Evolutionary conservation across 1,140 invertebrate genomes (phyloP).

Genomic region (Pachyrhynchus sulphureomaculatus): DNA sequence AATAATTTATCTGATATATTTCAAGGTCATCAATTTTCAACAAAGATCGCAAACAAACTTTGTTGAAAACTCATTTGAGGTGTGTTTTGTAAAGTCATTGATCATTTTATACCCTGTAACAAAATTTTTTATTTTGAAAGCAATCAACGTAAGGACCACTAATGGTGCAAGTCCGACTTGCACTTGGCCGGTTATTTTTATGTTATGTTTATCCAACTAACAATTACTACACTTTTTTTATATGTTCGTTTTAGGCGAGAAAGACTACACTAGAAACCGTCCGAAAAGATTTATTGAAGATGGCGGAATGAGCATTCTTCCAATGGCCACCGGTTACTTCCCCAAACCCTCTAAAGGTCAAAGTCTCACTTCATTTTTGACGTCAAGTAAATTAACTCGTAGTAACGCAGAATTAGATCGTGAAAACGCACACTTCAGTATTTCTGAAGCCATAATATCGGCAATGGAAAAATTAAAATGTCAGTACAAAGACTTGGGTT

Average conservation of each 20-base stretch:
- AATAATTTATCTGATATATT: no score
- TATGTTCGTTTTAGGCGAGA: conserved; percentile 49
- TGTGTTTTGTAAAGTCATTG: no score
- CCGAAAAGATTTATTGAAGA: conserved; percentile 68
- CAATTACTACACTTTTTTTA: no score
- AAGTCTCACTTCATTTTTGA: conserved; percentile 72
- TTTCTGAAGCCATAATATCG: conserved; percentile 81
- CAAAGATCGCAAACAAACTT: no score
- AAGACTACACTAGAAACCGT: conserved; percentile 55
- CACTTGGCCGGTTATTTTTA: no score
- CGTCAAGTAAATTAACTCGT: conserved; percentile 68
- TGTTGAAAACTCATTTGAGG: no score
- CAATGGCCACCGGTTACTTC: conserved; percentile 63
- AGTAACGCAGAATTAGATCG: conserved; percentile 77
- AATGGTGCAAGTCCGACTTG: no score
- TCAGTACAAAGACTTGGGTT: conserved; percentile 43
- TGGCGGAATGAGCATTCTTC: conserved; percentile 58
- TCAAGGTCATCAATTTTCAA: no score
- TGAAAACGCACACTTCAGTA: conserved; percentile 85
- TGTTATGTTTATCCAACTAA: no score
- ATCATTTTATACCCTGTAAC: no score
- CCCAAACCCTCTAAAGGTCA: conserved; percentile 70
- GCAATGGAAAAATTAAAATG: conserved; percentile 74
- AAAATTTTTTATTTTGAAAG: no score
- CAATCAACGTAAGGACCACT: no score